Percentiles rank a stretch among this genome's conserved stretches.
Conservation (phyloP, 1,140 invertebrate genomes). For the Apis florea region DNA sequence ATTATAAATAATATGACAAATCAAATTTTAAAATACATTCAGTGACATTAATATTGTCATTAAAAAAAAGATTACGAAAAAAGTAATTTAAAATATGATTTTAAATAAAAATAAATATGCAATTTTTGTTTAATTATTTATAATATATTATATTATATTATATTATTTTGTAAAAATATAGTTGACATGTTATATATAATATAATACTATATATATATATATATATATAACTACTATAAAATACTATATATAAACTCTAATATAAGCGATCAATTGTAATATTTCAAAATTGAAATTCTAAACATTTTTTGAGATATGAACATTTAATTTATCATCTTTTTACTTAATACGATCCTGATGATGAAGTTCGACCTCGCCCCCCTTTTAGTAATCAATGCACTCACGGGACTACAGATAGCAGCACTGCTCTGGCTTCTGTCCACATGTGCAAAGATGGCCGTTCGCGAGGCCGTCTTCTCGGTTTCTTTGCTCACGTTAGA, state of each 20-base stretch:
- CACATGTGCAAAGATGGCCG: slow-evolving; percentile 76
- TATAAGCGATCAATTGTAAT: background rate
- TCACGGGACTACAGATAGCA: slow-evolving; percentile 63
- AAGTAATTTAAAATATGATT: background rate
- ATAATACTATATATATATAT: no score
- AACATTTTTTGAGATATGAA: no score
- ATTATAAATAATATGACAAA: background rate
- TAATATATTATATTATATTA: no score
- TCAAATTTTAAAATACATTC: background rate
- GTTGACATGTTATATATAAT: no score
- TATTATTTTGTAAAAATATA: background rate
- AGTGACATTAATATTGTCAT: no score
- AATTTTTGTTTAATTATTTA: background rate
- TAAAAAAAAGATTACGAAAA: background rate
- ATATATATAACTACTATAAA: no score
- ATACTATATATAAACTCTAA: no score
- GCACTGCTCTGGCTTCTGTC: slow-evolving; percentile 65
- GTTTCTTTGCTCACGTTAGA: slow-evolving; percentile 45
- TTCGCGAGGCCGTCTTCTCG: slow-evolving; percentile 59
- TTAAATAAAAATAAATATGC: background rate
- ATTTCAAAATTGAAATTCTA: background rate
- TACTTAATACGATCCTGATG: slow-evolving; percentile 40
- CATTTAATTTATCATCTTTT: slow-evolving; percentile 26
- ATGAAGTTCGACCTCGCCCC: slow-evolving; percentile 59
- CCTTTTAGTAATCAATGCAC: slow-evolving; percentile 65